Evolutionary conservation across 2,888 invertebrate species (phyloP).

Genomic region (Galerucella pusilla): DNA sequence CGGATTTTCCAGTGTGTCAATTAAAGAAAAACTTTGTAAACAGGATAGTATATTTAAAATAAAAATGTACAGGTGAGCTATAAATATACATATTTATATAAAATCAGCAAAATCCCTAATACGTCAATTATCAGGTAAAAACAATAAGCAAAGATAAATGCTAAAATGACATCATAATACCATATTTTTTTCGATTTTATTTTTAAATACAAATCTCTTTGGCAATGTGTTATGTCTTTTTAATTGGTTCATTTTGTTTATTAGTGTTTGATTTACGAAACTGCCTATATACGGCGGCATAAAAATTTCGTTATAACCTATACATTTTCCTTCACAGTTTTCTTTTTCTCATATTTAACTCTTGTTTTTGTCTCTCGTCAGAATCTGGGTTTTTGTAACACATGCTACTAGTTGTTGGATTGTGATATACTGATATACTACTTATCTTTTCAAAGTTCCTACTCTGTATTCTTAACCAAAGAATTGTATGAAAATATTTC

Average conservation of each 20-base stretch:
- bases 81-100: constrained; percentile 51
- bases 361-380: neutral
- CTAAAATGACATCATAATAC: constrained; percentile 43
- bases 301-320: neutral
- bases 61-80: constrained; percentile 53
- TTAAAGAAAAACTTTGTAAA: constrained; percentile 39
- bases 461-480: neutral
- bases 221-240: constrained; percentile 30
- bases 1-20: neutral
- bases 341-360: neutral
- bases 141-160: constrained; percentile 42
- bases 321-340: too few species aligned
- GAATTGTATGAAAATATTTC: too few species aligned
- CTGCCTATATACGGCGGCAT: neutral
- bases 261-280: neutral
- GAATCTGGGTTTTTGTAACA: neutral
- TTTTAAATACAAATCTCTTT: constrained; percentile 32
- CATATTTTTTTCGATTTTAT: constrained; percentile 30
- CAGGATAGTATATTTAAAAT: constrained; percentile 52
- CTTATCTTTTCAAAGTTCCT: neutral
- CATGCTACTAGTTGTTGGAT: neutral
- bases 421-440: neutral
- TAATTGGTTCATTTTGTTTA: neutral
- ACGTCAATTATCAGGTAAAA: constrained; percentile 36
- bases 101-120: constrained; percentile 45